Percentiles rank a stretch among this genome's conserved stretches.
Conservation (phyloP, 2,888 invertebrate genomes). For the Bombyx huttoni region DNA sequence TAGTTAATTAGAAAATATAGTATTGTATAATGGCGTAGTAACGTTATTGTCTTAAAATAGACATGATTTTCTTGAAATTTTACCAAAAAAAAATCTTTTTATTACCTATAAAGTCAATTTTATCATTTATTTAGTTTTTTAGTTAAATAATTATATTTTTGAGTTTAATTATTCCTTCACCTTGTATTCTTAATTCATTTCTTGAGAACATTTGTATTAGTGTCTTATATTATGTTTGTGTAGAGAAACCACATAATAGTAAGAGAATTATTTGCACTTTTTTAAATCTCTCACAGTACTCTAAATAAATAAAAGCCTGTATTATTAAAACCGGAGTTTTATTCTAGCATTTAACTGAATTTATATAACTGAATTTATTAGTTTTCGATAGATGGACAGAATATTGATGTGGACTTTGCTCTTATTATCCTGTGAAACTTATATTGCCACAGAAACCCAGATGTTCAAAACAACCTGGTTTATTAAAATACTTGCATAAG, state of each 20-base stretch:
- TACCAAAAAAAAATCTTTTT: neutral
- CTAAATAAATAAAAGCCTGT: slow-evolving; percentile 15
- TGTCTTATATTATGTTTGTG: neutral
- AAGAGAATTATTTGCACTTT: slow-evolving; percentile 53
- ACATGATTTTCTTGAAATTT: neutral
- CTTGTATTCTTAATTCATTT: neutral
- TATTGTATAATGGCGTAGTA: slow-evolving; percentile 2
- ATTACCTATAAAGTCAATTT: neutral
- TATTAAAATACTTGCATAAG: no score
- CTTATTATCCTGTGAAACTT: no score
- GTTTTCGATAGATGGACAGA: no score
- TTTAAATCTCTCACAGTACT: slow-evolving; percentile 37
- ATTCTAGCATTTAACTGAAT: neutral
- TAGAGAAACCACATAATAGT: neutral
- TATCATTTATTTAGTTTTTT: neutral
- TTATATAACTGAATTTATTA: no score
- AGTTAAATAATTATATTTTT: neutral
- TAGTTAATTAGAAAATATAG: slow-evolving; percentile 14
- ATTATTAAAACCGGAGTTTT: neutral
- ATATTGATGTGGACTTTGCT: no score
- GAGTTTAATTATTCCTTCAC: neutral
- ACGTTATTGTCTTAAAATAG: no score
- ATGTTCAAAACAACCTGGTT: no score
- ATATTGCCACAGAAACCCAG: no score
- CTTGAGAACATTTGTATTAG: neutral